These are phyloP conservation scores for Bostrychus sinensis DNA, from an alignment of 2,113 vertebrate species.

Conservation along the genomic window DNA sequence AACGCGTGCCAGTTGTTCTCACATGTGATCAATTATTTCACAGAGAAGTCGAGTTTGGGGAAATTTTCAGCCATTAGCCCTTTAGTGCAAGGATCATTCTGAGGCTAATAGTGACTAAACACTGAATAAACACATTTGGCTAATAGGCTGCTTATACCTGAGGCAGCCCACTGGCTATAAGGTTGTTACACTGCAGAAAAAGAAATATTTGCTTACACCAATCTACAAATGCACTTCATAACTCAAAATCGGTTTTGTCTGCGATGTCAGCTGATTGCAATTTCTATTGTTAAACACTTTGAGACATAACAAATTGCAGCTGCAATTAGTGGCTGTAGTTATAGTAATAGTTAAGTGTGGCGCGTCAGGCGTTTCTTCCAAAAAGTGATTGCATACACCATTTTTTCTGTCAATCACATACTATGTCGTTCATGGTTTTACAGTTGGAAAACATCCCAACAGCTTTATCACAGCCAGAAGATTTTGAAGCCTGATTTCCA, in stretches of 20 bases:
- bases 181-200: conserved; percentile 22
- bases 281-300: conserved; percentile 21
- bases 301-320: conserved; percentile 6
- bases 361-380: conserved; percentile 16
- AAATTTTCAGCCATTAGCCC: conserved; percentile 81
- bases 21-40: conserved; percentile 84
- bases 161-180: conserved; percentile 44
- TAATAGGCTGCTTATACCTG: conserved; percentile 77
- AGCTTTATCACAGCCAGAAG: no score
- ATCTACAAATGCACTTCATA: conserved; percentile 1
- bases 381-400: neutral
- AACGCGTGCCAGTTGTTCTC: conserved; percentile 77
- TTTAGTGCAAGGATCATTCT: conserved; percentile 73
- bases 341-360: neutral
- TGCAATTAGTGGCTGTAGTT: conserved; percentile 33
- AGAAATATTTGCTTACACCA: conserved; percentile 21
- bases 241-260: conserved; percentile 2
- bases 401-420: neutral
- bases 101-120: conserved; percentile 81
- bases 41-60: conserved; percentile 50
- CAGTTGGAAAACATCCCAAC: neutral
- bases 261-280: conserved; percentile 19
- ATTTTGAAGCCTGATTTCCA: no score
- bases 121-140: conserved; percentile 84
- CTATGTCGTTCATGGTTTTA: neutral